phyloP scores from a whole-genome alignment of 2,797 vertebrate genomes.

The Cryptoprocta ferox region DNA sequence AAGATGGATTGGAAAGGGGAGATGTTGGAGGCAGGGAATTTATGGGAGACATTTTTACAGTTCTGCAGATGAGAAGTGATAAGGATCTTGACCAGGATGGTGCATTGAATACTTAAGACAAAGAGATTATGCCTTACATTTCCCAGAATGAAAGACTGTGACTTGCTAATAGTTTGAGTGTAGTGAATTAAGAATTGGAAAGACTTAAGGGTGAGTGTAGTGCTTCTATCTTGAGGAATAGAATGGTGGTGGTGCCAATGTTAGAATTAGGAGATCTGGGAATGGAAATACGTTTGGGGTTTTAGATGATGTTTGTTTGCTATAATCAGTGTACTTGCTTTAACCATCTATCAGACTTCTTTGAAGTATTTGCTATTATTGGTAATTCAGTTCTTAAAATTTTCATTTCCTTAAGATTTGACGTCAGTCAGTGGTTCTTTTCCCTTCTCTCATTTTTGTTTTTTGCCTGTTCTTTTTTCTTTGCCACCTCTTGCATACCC shows the following conservation, averaged over 20 bases:
- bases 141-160: background rate
- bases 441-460: background rate
- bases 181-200: background rate
- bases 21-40: background rate
- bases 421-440: background rate
- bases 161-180: background rate
- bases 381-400: constrained; percentile 8
- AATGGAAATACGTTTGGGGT: background rate
- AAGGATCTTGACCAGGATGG: background rate
- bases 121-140: background rate
- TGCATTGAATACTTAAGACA: background rate
- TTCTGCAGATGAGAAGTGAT: background rate
- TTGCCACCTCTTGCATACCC: background rate
- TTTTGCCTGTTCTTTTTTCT: background rate
- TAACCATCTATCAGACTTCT: background rate
- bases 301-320: background rate
- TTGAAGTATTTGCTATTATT: background rate
- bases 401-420: background rate
- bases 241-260: background rate
- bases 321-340: background rate
- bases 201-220: background rate
- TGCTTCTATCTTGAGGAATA: background rate
- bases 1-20: background rate
- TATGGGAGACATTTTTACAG: background rate
- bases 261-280: background rate